Evolutionary conservation across 2,888 invertebrate species (phyloP), one percentile per base, ranked within the genome.

Genomic region (Tinea semifulvella): DNA sequence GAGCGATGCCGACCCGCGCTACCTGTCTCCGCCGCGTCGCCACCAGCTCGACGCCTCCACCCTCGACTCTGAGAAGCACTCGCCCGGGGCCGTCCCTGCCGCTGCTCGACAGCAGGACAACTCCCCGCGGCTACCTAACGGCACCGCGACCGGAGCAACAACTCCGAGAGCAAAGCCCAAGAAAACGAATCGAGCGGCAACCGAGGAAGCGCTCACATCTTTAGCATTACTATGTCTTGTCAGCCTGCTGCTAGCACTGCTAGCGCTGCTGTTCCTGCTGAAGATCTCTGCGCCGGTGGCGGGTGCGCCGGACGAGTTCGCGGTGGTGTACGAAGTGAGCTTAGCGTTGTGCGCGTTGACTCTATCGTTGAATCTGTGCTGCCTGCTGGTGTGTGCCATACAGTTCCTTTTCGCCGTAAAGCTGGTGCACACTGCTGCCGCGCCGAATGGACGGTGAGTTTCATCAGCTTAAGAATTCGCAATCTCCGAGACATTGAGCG

Each of bases 401-500:
- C 96, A 96, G 83, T 95, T 94, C 81, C 86, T 95, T 63, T 95
- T 96, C 68, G 93, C 95, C 40, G 92, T 96, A 54, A 95, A 95
- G 81, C 85, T 96, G 69, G 89, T 94, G 61, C 90, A 93, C 64
- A 90, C 92, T 44, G 90, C 91, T 40, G 89, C 91, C 60, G 91
- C 91, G 47, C 91, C 90, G 56, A 90, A 89, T 57, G 88, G 88
- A 62, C 86, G 81, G 82, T 80, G 61, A 75, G 79, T 73, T 31
- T 31, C 13, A 31, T 31, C 14, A 14, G 31, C 26, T 26, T n/a
- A 14, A 31, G 14, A 31, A 31, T 31, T 31, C 13, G 31, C 31
- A 7, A 31, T 11, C 13, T 31, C 31, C 13, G 11, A 11, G 26
- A 6, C 13, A 13, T 11, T 14, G 31, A 13, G 31, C 31, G 31